phyloP scores from a whole-genome alignment of 1,140 invertebrate genomes.

The Colletes gigas region DNA sequence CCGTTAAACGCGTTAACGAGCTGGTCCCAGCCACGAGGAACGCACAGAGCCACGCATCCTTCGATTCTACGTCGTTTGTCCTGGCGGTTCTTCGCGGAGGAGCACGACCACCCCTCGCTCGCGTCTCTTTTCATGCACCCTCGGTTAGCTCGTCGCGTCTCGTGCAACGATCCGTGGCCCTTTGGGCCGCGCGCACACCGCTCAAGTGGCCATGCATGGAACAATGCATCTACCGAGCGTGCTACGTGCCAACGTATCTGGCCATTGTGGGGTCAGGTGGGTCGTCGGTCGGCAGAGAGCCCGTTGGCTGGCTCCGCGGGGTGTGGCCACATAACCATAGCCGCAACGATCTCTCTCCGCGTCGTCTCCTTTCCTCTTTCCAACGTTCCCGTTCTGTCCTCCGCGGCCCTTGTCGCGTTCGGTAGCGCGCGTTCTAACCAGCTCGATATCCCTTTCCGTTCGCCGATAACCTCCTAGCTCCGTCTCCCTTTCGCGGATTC shows the following conservation, averaged over 20 bases:
- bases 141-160: constrained; percentile 40
- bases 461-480: background rate
- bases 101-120: constrained; percentile 40
- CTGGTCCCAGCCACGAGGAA: constrained; percentile 52
- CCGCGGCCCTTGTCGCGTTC: constrained; percentile 26
- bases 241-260: constrained; percentile 52
- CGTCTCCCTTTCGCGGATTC: constrained; percentile 2
- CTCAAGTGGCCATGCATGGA: constrained; percentile 49
- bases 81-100: constrained; percentile 8
- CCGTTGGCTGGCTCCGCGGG: constrained; percentile 70
- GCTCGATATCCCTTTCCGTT: background rate
- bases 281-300: constrained; percentile 61
- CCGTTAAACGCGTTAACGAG: constrained; percentile 74
- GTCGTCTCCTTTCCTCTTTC: constrained; percentile 42
- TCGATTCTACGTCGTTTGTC: constrained; percentile 52
- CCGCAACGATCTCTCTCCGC: constrained; percentile 49
- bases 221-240: constrained; percentile 54
- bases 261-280: constrained; percentile 69
- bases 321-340: constrained; percentile 71
- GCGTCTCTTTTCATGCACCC: constrained; percentile 49
- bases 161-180: constrained; percentile 12
- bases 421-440: background rate
- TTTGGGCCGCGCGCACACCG: constrained; percentile 29
- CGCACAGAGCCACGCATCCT: constrained; percentile 42
- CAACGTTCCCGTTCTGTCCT: background rate